phyloP scores from a whole-genome alignment of 1,140 invertebrate genomes.

The Pararge aegeria region DNA sequence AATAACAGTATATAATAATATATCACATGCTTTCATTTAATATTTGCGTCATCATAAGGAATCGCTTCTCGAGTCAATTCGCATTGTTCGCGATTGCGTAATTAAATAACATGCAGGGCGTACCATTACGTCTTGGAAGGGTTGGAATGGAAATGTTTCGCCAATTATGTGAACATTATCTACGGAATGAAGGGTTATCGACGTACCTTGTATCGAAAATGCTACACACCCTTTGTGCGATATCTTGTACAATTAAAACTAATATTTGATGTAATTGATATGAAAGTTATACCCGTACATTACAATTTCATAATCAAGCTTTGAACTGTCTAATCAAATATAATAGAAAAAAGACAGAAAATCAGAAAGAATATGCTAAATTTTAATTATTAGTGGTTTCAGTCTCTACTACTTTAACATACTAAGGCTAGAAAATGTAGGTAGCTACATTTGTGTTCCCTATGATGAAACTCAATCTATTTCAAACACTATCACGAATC shows the following conservation, averaged over 20 bases:
- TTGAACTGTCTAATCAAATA: no score
- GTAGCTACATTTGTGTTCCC: not conserved
- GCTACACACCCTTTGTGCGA: slow-evolving; percentile 16
- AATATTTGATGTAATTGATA: not conserved
- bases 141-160: slow-evolving; percentile 75
- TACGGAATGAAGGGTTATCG: slow-evolving; percentile 71
- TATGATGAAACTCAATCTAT: slow-evolving; percentile 33
- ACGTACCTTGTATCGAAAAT: slow-evolving; percentile 39
- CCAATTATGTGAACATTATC: slow-evolving; percentile 78
- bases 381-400: no score
- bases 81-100: slow-evolving; percentile 74
- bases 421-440: not conserved
- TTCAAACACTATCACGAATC: slow-evolving; percentile 59
- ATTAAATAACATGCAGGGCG: slow-evolving; percentile 78
- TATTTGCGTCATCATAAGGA: slow-evolving; percentile 26
- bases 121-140: slow-evolving; percentile 76
- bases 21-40: slow-evolving; percentile 25
- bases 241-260: slow-evolving; percentile 31
- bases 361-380: no score
- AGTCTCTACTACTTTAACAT: not conserved
- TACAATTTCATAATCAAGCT: slow-evolving; percentile 7
- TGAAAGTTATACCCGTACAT: not conserved
- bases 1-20: not conserved
- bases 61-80: slow-evolving; percentile 47
- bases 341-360: no score